A percentile compares a stretch with the other conserved stretches of the same genome.
Evolutionary conservation across 2,888 invertebrate genomes (phyloP).

Genomic region (Acronicta leporina): DNA sequence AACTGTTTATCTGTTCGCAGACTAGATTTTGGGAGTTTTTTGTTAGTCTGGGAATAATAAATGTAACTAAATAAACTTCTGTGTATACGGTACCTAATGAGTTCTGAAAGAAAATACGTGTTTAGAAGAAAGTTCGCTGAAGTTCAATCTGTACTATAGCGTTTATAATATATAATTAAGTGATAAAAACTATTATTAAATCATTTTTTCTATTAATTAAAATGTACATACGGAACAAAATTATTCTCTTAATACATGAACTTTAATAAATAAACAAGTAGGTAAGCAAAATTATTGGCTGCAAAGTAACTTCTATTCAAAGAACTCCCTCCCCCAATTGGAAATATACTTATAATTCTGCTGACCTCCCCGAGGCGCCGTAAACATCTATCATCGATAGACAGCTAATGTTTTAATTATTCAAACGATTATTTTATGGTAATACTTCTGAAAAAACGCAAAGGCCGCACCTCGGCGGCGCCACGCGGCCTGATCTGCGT

Average conservation of each 20-base stretch:
- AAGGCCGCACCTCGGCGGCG: background rate
- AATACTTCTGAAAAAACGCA: conserved; percentile 2
- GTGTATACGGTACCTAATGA: background rate
- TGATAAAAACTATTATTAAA: background rate
- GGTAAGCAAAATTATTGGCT: conserved; percentile 9
- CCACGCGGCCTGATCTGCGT: too few relatives aligned
- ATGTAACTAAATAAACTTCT: conserved; percentile 4
- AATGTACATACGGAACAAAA: background rate
- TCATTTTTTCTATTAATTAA: background rate
- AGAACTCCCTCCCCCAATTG: conserved; percentile 18
- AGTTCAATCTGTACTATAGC: background rate
- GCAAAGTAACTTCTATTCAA: conserved; percentile 33
- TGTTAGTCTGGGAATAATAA: conserved; percentile 11
- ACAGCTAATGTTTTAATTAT: conserved; percentile 28
- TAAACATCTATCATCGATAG: conserved; percentile 28
- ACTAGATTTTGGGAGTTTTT: conserved; percentile 13
- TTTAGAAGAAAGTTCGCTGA: background rate
- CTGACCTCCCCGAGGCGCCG: conserved; percentile 22
- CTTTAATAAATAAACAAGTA: background rate
- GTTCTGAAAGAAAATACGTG: conserved; percentile 2
- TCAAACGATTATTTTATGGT: conserved; percentile 16
- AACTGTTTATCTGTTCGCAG: conserved; percentile 22
- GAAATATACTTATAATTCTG: conserved; percentile 12
- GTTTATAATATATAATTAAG: background rate
- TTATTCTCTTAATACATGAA: too few relatives aligned